Evolutionary conservation across 2,888 invertebrate genomes (phyloP), one percentile per base, ranked within the genome.

Genomic region (Pseudeuparius sepicola): DNA sequence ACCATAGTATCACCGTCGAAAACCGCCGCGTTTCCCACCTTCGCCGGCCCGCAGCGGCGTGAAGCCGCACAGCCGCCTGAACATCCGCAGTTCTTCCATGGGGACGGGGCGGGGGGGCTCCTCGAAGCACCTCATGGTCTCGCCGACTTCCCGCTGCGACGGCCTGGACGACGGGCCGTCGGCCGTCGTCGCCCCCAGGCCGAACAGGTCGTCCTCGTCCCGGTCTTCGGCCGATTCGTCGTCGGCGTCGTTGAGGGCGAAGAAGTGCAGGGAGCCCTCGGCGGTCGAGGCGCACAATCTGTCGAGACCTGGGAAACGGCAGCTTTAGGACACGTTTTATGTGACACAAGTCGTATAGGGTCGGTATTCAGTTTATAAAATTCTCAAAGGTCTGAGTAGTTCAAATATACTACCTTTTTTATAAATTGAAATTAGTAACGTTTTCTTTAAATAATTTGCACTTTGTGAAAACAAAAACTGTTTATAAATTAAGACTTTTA

Each of bases 261-360:
- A 87, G 62, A 90, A 89, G 54, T 86, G 80, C 31, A 90, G 70
- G 42, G 79, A 76, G 3, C 90, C 90, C 34, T 75, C 72, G 47
- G 73, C 75, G 1, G 89, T 87, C 25, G 85, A 82, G 2, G 80
- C 84, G 58, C 90, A 90, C 16, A 92, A 66, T 29, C 88, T 71
- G 54, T 92, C 90, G 39, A 90, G 72, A 56, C 76, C 76, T 75
- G 46, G 10, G 54, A 42, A 29, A 33, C 6, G 6, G 15, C n/a
- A 20, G 6, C 20, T n/a, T 20, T 6, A 20, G 6, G n/a, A 20
- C 20, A 7, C 7, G 7, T 6, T 20, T 7, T 7, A 20, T 20
- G 6, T 20, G 6, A 20, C 20, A 7, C 7, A 20, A 6, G 7
- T 20, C 6, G 7, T n/a, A n/a, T 7, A 20, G 20, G 6, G 20